Evolutionary conservation across 2,113 vertebrate genomes (phyloP).

Genomic region (Merops nubicus): DNA sequence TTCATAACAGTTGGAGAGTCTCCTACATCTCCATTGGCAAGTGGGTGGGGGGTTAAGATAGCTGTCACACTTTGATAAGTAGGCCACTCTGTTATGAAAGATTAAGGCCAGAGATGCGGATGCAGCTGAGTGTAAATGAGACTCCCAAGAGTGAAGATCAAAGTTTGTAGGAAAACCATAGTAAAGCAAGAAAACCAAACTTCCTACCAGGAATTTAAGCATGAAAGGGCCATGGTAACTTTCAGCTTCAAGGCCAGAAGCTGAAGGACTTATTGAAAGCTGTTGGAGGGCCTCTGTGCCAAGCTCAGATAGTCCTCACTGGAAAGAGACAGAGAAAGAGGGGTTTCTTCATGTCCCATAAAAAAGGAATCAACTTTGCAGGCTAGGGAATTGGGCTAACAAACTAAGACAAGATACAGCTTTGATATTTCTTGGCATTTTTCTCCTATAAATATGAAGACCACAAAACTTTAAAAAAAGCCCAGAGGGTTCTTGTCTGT

Average conservation of each 20-base stretch:
- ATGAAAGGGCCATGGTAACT: background rate
- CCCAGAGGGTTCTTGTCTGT: constrained; percentile 38
- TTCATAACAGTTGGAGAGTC: constrained; percentile 13
- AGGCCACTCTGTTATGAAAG: constrained; percentile 42
- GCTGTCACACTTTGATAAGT: constrained; percentile 46
- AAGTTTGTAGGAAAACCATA: constrained; percentile 29
- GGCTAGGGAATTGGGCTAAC: background rate
- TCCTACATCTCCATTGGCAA: background rate
- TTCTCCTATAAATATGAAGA: constrained; percentile 40
- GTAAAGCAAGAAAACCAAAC: constrained; percentile 40
- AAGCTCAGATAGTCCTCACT: background rate
- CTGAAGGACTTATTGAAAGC: background rate
- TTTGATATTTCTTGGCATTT: constrained; percentile 58
- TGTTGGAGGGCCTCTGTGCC: background rate
- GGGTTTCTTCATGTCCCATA: background rate
- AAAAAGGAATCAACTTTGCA: background rate
- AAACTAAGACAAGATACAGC: constrained; percentile 29
- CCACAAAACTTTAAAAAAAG: constrained; percentile 12
- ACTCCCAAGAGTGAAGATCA: constrained; percentile 52
- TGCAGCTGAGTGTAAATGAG: constrained; percentile 51
- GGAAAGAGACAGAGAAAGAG: background rate
- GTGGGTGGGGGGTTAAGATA: constrained; percentile 41
- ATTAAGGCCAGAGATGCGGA: constrained; percentile 31
- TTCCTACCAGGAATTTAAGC: constrained; percentile 32
- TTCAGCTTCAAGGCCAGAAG: background rate